Base-by-base conservation (phyloP, 2,113 vertebrate genomes). In the Rhagologus leucostigma region DNA sequence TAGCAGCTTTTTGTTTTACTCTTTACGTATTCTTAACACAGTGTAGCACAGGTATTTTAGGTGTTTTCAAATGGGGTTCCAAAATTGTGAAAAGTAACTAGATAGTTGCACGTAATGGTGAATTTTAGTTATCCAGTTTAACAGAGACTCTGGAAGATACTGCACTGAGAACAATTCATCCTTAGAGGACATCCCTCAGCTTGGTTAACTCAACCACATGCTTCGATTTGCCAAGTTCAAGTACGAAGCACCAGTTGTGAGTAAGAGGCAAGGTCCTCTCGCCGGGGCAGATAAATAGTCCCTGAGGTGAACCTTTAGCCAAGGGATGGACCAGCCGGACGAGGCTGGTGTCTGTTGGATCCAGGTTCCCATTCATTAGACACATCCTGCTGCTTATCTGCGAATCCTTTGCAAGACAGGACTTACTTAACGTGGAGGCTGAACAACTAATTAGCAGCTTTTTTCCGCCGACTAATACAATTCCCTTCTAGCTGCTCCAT, bases 361-460 rank as follows among this genome's bases (percentile, higher is more conserved):
- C 29, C 3, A 17, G 49, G 60, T 84, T 89, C 53, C 65, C 6
- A 20, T 24, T 88, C 86, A 82, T 83, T 64, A 63, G 63, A 41
- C 46, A 64, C 23, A 68, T 82, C 63, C 91, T 53, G 27, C 73
- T 64, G 64, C 75, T 97, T 65, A 73, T 26, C 37, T 13, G 24
- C 8, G 27, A 94, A 59, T 47, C 62, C 79, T 77, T 73, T 74
- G 74, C 84, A 77, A 60, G 94, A 69, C 77, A 89, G 89, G 87
- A 93, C 75, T 97, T 76, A 91, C 93, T 96, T 89, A 96, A 86
- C 41, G 64, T 41, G 81, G 86, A 96, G 93, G 87, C 42, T 59
- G 89, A 94, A 96, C 95, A 96, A 90, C 93, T 89, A 88, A 96
- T 97, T 90, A 95, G 92, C 30, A 10, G 62, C 69, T 82, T 86